Base-by-base conservation (phyloP, 2,888 invertebrate species). In the Drosophila paracracens region DNA sequence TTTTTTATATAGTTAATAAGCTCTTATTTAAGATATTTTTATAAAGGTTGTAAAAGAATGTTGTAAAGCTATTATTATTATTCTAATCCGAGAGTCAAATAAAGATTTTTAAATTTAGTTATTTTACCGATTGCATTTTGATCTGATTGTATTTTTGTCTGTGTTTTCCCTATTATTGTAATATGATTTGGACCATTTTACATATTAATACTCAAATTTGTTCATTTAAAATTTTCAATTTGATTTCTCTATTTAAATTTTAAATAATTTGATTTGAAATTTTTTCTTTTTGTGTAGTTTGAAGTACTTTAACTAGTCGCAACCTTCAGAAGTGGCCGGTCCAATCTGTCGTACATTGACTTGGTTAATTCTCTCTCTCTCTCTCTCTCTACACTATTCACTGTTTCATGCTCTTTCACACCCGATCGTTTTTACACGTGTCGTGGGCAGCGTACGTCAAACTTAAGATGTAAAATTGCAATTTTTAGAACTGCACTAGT, bases 271-370 rank as follows among this genome's bases (percentile, higher is more conserved):
- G 10, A 40, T n/a, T 40, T 40, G n/a, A 5, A n/a, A 40, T n/a
- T 11, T 11, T 33, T 33, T 33, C 11, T 33, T 11, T 33, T 33
- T 31, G 56, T 57, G 57, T 31, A 43, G 6, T 18, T 21, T 57
- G 16, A 21, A 57, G 57, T 10, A 78, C 52, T 58, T 71, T 43
- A 62, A 68, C 65, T 75, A 70, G 40, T 31, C 13, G 31, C 58
- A 50, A 75, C 78, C 78, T 79, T 78, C 58, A 38, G 27, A 59
- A 67, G 38, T 27, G n/a, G 51, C 67, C 56, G 62, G 46, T 75
- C 62, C 59, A 69, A 58, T 52, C 29, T 59, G 29, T 53, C 53
- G 78, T 76, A 35, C 78, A 79, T 79, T 78, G 78, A 79, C 80
- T 80, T 62, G 51, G 43, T 48, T 46, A 63, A 48, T 33, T 51